Conservation (phyloP, 2,797 vertebrate species). For the Scolopax rusticola region DNA sequence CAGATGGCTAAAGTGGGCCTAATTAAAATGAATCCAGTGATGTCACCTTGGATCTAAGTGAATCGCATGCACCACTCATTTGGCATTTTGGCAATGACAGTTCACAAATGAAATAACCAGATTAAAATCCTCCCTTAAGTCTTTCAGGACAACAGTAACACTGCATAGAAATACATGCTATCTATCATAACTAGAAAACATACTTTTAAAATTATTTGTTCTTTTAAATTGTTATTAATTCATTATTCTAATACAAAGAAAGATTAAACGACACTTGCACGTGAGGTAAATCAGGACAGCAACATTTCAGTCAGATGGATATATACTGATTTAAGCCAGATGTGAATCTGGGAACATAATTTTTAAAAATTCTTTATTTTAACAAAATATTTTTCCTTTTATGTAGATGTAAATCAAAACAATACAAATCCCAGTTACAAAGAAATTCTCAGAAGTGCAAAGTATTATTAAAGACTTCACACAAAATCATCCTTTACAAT, state of each 20-base stretch:
- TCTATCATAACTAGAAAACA: background rate
- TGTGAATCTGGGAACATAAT: background rate
- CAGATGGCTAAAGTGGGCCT: slow-evolving; percentile 69
- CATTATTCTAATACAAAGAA: slow-evolving; percentile 26
- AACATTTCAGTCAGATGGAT: background rate
- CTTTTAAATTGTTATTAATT: background rate
- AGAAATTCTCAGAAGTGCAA: background rate
- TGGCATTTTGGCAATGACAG: slow-evolving; percentile 61
- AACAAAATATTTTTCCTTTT: background rate
- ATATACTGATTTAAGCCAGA: slow-evolving; percentile 18
- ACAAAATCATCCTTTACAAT: background rate
- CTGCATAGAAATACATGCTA: slow-evolving; percentile 12
- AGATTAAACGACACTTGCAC: background rate
- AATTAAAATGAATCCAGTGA: slow-evolving; percentile 71
- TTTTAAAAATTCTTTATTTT: background rate
- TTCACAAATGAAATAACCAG: slow-evolving; percentile 57
- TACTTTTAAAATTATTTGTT: background rate
- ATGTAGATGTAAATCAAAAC: background rate
- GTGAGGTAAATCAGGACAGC: background rate
- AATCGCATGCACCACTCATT: slow-evolving; percentile 55
- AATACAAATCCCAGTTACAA: background rate
- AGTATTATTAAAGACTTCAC: background rate
- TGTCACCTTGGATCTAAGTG: slow-evolving; percentile 71
- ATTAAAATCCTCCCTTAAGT: slow-evolving; percentile 44
- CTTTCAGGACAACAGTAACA: background rate